These are phyloP conservation scores for Drosophila rufa DNA, from an alignment of 1,140 invertebrate species.

Conservation along the genomic window DNA sequence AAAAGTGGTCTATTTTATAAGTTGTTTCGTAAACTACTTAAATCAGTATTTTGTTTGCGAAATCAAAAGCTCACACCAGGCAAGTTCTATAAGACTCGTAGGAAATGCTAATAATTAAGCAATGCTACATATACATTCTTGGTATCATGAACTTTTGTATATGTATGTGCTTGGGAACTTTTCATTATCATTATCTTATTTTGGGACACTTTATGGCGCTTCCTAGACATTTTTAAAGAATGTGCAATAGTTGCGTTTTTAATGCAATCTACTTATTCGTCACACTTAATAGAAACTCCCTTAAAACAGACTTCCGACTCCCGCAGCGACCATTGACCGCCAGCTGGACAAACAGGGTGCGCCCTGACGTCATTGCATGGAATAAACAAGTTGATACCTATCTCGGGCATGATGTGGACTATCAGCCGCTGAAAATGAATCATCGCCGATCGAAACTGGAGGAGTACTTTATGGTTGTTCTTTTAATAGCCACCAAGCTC, in stretches of 20 bases:
- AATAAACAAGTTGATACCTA: conserved; percentile 30
- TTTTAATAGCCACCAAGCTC: conserved; percentile 54
- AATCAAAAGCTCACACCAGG: not conserved
- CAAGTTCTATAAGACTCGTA: not conserved
- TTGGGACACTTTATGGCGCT: not conserved
- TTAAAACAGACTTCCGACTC: not conserved
- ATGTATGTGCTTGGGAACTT: not conserved
- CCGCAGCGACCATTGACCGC: conserved; percentile 12
- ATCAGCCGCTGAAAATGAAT: conserved; percentile 42
- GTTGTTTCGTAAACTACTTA: not conserved
- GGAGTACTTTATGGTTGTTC: conserved; percentile 48
- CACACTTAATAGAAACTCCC: not conserved
- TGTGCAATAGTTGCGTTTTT: not conserved
- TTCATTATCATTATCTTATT: conserved; percentile 3
- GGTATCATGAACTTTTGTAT: not conserved
- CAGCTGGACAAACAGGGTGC: conserved; percentile 29
- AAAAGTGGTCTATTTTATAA: no score
- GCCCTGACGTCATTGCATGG: conserved; percentile 58
- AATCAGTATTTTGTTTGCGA: not conserved
- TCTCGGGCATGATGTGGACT: conserved; percentile 50
- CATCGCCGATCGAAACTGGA: conserved; percentile 45
- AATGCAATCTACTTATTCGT: not conserved
- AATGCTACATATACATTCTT: not conserved
- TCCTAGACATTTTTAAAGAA: not conserved
- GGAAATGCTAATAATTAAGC: conserved; percentile 2